Percentiles rank a stretch among this genome's conserved stretches.
phyloP scores from a whole-genome alignment of 2,113 vertebrate genomes.

The Pardalotus punctatus region DNA sequence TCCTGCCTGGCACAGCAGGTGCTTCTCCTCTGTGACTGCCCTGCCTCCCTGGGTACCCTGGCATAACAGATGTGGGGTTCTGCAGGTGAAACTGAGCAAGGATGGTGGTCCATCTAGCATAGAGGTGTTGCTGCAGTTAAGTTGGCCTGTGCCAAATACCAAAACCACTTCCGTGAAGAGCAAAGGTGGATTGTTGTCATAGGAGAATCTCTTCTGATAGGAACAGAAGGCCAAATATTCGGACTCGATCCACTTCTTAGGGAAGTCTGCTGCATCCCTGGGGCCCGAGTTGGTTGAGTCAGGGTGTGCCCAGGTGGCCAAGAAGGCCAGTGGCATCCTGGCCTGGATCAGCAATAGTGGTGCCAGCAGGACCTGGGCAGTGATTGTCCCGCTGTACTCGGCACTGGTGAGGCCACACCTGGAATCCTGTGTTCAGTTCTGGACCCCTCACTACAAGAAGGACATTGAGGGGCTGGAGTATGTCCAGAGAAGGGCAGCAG shows the following conservation, averaged over 20 bases:
- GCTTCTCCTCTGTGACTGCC: neutral
- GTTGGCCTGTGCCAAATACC: neutral
- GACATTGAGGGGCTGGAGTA: neutral
- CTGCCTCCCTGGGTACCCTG: fast-evolving
- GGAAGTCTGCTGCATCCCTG: neutral
- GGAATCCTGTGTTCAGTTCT: fast-evolving
- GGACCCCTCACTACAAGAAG: neutral
- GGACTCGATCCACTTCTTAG: neutral
- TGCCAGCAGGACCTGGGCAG: neutral
- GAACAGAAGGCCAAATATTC: neutral
- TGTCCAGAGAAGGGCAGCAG: neutral
- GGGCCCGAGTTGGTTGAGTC: neutral
- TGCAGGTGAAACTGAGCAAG: neutral
- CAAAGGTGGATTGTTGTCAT: neutral
- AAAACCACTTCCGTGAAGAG: neutral
- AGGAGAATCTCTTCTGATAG: neutral
- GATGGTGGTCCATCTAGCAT: neutral
- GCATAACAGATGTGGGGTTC: neutral
- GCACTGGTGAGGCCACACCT: neutral
- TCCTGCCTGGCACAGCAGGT: neutral
- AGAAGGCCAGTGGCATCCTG: neutral
- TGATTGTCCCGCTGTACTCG: fast-evolving
- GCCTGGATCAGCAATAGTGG: fast-evolving
- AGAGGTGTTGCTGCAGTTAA: neutral
- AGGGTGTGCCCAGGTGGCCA: neutral